phyloP scores from a whole-genome alignment of 2,888 invertebrate genomes.

The Agriopis aurantiaria region DNA sequence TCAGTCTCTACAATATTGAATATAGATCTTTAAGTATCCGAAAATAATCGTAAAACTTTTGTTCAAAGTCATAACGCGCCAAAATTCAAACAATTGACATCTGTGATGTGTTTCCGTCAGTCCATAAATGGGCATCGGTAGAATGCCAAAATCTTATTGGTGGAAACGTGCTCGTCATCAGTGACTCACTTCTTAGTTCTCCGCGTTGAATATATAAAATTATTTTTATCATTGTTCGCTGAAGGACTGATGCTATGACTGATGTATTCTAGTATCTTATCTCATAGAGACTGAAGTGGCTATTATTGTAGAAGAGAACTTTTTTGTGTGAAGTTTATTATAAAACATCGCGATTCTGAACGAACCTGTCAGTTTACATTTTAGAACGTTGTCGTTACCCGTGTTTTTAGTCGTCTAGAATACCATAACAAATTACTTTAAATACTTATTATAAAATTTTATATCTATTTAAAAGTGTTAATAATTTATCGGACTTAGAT shows the following conservation, averaged over 20 bases:
- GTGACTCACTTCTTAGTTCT: conserved; percentile 73
- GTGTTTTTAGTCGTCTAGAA: background rate
- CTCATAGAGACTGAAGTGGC: conserved; percentile 52
- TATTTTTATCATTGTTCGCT: conserved; percentile 60
- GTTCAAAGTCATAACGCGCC: conserved; percentile 50
- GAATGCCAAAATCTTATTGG: conserved; percentile 86
- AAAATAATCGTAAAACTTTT: background rate
- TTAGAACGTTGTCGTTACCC: conserved; percentile 48
- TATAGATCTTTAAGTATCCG: too few species aligned
- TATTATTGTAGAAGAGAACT: conserved; percentile 53
- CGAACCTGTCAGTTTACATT: conserved; percentile 57
- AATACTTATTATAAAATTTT: conserved; percentile 4
- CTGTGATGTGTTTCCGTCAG: conserved; percentile 75
- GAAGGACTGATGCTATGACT: conserved; percentile 56
- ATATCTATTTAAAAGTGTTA: background rate
- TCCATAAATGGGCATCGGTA: conserved; percentile 89
- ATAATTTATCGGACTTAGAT: background rate
- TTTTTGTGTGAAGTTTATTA: conserved; percentile 44
- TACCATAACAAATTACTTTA: background rate
- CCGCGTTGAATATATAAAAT: conserved; percentile 59
- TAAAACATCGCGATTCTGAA: conserved; percentile 46
- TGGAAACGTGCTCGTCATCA: conserved; percentile 68
- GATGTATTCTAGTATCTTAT: conserved; percentile 64
- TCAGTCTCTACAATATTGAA: too few species aligned
- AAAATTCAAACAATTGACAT: conserved; percentile 60